Evolutionary conservation across 2,888 invertebrate genomes (phyloP).

Genomic region (Caenorhabditis angaria): DNA sequence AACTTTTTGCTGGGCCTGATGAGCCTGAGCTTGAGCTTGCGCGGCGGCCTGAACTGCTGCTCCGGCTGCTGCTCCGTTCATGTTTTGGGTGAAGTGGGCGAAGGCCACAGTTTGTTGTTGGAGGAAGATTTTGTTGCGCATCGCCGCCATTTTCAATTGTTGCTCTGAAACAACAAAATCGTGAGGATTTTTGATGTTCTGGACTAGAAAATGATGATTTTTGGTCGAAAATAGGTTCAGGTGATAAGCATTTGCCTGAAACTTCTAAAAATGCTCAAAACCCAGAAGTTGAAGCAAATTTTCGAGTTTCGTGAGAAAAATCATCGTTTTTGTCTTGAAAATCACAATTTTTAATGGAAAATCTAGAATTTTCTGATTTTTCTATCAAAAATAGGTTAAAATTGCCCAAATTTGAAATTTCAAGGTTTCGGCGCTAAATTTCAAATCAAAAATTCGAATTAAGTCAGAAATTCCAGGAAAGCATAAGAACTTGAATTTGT

Average conservation of each 20-base stretch:
- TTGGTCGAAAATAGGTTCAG: background rate
- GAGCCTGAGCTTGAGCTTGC: slow-evolving; percentile 6
- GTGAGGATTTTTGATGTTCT: background rate
- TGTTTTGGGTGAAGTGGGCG: slow-evolving; percentile 12
- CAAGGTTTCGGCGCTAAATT: too few species aligned
- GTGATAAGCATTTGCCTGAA: background rate
- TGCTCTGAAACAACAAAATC: slow-evolving; percentile 19
- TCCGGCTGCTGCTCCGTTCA: slow-evolving; percentile 40
- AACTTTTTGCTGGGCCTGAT: slow-evolving; percentile 9
- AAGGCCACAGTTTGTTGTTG: slow-evolving; percentile 33
- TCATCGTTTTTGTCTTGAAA: too few species aligned
- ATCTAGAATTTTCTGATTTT: too few species aligned
- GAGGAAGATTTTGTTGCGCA: slow-evolving; percentile 32
- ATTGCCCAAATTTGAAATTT: too few species aligned
- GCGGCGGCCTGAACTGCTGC: slow-evolving; percentile 18
- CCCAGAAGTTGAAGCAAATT: too few species aligned
- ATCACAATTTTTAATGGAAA: too few species aligned
- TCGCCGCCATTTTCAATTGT: slow-evolving; percentile 32
- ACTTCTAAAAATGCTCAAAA: slow-evolving; percentile 3
- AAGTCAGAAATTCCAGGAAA: too few species aligned
- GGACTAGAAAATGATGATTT: background rate
- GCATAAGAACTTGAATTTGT: too few species aligned
- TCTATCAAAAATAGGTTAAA: too few species aligned
- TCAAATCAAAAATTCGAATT: too few species aligned
- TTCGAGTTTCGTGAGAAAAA: too few species aligned